phyloP scores from a whole-genome alignment of 1,140 invertebrate genomes.

The Bombus haemorrhoidalis region DNA sequence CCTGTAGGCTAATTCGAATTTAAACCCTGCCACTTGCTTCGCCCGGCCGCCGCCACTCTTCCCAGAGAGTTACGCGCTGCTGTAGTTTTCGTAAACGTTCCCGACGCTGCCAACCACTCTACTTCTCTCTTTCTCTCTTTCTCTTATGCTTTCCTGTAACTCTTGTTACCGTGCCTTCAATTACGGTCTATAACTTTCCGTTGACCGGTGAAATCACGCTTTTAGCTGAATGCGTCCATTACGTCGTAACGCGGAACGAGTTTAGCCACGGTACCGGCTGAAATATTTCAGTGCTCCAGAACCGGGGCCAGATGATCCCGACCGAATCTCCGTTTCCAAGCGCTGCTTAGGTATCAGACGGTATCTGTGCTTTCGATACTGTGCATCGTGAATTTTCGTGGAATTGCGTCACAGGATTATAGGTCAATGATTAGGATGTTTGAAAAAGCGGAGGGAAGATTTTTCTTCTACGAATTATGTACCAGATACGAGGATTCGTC shows the following conservation, averaged over 20 bases:
- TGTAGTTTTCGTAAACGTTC: constrained; percentile 49
- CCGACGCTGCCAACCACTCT: background rate
- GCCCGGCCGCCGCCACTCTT: constrained; percentile 45
- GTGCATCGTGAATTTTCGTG: background rate
- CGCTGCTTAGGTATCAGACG: background rate
- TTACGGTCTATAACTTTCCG: constrained; percentile 51
- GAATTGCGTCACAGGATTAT: background rate
- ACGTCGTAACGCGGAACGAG: constrained; percentile 46
- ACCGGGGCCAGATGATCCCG: background rate
- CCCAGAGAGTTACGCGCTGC: constrained; percentile 39
- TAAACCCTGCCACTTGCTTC: constrained; percentile 58
- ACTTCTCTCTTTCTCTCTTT: too few relatives aligned
- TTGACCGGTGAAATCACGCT: constrained; percentile 52
- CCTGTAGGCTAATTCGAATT: constrained; percentile 63
- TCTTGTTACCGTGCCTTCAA: constrained; percentile 51
- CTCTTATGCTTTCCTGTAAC: constrained; percentile 3
- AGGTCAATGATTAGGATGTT: too few relatives aligned
- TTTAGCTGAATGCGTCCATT: constrained; percentile 53
- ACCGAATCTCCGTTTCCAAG: background rate
- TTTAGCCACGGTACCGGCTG: constrained; percentile 21
- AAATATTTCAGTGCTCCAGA: constrained; percentile 13
- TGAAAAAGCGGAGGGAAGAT: too few relatives aligned
- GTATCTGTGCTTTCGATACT: background rate
- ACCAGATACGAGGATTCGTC: too few relatives aligned
- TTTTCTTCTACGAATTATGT: too few relatives aligned